Conservation (phyloP, 2,113 vertebrate species). For the Pseudopipra pipra region DNA sequence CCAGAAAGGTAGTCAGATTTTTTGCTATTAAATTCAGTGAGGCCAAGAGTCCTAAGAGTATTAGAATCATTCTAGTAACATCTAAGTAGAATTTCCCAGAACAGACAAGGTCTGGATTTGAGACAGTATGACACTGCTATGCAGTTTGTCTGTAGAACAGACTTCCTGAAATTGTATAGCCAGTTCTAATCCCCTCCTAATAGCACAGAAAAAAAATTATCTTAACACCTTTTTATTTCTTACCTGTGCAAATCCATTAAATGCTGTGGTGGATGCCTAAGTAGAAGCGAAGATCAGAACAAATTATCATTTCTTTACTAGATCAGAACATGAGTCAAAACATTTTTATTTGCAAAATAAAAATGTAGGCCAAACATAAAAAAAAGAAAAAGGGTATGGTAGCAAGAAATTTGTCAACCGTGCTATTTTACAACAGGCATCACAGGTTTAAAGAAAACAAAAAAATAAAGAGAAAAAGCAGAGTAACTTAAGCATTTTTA, state of each 20-base stretch:
- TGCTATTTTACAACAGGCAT: conserved; percentile 18
- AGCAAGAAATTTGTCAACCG: conserved; percentile 15
- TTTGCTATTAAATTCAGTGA: not conserved
- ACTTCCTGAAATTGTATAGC: not conserved
- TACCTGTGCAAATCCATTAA: conserved; percentile 91
- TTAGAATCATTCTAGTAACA: not conserved
- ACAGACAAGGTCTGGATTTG: not conserved
- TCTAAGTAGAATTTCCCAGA: not conserved
- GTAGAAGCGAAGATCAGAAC: conserved; percentile 68
- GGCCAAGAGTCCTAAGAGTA: not conserved
- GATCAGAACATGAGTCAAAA: not conserved
- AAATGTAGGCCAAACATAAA: conserved; percentile 29
- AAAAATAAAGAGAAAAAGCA: not conserved
- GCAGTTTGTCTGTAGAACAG: not conserved
- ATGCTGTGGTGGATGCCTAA: conserved; percentile 80
- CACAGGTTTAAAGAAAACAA: conserved; percentile 63
- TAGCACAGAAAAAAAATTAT: not conserved
- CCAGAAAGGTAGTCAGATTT: not conserved
- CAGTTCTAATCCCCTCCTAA: not conserved
- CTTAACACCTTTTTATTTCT: conserved; percentile 21
- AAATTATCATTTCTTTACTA: conserved; percentile 11
- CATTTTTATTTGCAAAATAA: conserved; percentile 42
- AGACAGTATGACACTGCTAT: not conserved
- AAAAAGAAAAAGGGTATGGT: not conserved
- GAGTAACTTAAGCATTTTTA: not conserved